Evolutionary conservation across 2,113 vertebrate species (phyloP).

Genomic region (Pyxicephalus adspersus): DNA sequence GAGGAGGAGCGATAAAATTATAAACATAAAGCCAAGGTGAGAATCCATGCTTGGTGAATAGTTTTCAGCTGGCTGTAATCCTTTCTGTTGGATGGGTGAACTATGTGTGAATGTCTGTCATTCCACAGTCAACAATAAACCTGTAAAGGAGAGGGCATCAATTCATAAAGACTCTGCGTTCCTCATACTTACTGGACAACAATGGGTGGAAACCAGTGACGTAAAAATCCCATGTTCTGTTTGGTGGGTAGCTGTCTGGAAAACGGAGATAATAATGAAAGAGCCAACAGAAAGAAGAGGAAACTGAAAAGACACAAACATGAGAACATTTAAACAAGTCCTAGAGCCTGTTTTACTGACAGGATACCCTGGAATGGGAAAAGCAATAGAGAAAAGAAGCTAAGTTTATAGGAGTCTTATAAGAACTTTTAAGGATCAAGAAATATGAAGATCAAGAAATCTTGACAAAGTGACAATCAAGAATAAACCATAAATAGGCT

Average conservation of each 20-base stretch:
- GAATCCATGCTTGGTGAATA: too few species aligned
- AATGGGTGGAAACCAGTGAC: slow-evolving; percentile 70
- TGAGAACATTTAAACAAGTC: neutral
- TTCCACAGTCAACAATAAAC: too few species aligned
- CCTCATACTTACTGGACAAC: slow-evolving; percentile 52
- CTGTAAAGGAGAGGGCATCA: too few species aligned
- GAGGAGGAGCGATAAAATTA: too few species aligned
- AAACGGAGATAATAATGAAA: slow-evolving; percentile 76
- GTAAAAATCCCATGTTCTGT: slow-evolving; percentile 60
- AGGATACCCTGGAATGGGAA: neutral
- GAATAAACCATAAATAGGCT: too few species aligned
- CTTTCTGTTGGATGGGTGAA: too few species aligned
- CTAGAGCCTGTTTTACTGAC: neutral
- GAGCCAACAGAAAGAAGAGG: slow-evolving; percentile 63
- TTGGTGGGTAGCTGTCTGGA: slow-evolving; percentile 68
- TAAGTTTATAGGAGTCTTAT: neutral
- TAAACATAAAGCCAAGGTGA: too few species aligned
- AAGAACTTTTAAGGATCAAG: neutral
- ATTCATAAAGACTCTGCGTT: too few species aligned
- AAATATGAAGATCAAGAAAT: too few species aligned
- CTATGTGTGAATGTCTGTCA: too few species aligned
- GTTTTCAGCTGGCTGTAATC: too few species aligned
- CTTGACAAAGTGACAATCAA: too few species aligned
- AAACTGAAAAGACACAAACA: neutral
- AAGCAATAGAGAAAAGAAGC: neutral